Evolutionary conservation across 2,888 invertebrate genomes (phyloP).

Genomic region (Nipponacmea schrenckii): DNA sequence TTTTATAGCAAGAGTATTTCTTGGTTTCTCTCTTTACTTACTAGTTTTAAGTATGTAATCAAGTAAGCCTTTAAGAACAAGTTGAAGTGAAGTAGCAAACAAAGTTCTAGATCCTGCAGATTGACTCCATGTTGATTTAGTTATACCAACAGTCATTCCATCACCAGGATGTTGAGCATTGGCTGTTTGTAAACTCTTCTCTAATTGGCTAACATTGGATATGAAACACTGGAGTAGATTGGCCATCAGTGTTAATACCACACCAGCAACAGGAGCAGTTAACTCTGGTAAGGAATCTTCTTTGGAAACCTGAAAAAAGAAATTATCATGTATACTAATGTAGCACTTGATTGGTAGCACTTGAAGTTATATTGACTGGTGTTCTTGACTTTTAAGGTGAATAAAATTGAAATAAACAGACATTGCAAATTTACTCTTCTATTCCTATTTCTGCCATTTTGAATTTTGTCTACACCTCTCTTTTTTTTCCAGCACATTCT

Average conservation of each 20-base stretch:
- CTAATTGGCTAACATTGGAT: slow-evolving; percentile 30
- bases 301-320: slow-evolving; percentile 48
- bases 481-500: too few relatives aligned
- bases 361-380: too few relatives aligned
- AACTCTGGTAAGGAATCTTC: slow-evolving; percentile 81
- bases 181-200: slow-evolving; percentile 22
- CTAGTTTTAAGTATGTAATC: slow-evolving; percentile 84
- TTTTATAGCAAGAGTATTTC: too few relatives aligned
- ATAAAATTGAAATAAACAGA: background rate
- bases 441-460: too few relatives aligned
- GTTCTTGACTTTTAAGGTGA: background rate
- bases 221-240: slow-evolving; percentile 74
- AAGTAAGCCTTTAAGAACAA: slow-evolving; percentile 75
- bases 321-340: background rate
- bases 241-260: slow-evolving; percentile 81
- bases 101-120: slow-evolving; percentile 56
- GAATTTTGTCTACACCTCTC: too few relatives aligned
- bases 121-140: slow-evolving; percentile 20
- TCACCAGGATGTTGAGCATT: background rate
- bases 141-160: background rate
- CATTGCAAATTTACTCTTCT: too few relatives aligned
- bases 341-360: background rate
- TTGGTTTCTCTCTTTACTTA: slow-evolving; percentile 64
- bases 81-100: slow-evolving; percentile 65
- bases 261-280: slow-evolving; percentile 82